Conservation (phyloP, 2,113 vertebrate species). For the Candoia aspera region DNA sequence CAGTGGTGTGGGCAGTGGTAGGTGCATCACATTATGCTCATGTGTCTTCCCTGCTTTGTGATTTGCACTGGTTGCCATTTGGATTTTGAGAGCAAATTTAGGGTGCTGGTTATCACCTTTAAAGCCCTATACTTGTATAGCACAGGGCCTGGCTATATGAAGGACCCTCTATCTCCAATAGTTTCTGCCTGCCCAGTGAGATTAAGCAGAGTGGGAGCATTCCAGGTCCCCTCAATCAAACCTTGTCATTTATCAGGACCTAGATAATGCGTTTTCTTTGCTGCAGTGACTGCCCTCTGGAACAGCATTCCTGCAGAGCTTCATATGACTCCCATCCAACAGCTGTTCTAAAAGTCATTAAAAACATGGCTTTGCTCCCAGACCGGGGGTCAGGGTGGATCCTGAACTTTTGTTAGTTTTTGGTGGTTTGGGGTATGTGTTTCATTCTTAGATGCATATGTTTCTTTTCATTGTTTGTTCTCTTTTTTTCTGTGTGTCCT, state of each 20-base stretch:
- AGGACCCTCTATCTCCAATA: neutral
- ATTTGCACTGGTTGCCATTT: neutral
- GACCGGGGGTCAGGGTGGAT: neutral
- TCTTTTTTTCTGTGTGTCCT: neutral
- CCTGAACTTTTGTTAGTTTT: neutral
- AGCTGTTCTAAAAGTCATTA: neutral
- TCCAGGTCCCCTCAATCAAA: neutral
- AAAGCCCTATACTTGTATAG: neutral
- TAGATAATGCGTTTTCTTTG: neutral
- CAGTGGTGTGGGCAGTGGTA: neutral
- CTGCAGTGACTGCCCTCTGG: neutral
- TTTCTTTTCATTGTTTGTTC: neutral
- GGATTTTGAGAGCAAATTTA: neutral
- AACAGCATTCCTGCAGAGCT: neutral
- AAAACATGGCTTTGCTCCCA: neutral
- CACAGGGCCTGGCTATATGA: neutral
- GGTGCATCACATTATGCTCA: neutral
- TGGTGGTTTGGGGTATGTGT: neutral
- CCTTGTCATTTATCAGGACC: neutral
- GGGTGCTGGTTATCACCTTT: neutral
- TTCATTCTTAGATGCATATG: neutral
- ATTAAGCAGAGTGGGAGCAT: neutral
- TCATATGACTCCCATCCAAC: neutral
- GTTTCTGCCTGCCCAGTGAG: neutral
- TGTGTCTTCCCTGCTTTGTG: neutral